phyloP scores from a whole-genome alignment of 2,797 vertebrate genomes.

The Kryptopterus vitreolus region DNA sequence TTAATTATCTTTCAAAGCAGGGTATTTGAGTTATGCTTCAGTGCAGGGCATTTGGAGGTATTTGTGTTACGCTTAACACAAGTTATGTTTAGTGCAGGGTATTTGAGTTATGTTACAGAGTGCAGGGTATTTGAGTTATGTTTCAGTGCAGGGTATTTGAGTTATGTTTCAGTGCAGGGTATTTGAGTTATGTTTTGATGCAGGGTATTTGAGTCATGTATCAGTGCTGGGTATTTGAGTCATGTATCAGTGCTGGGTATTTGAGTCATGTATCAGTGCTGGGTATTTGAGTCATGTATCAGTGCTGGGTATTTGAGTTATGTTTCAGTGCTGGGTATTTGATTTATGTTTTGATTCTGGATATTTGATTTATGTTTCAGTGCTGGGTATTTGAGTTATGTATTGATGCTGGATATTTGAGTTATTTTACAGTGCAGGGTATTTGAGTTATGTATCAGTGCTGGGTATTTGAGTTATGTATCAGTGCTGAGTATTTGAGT shows the following conservation, averaged over 20 bases:
- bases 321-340: not conserved
- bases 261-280: not conserved
- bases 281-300: not conserved
- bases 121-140: not conserved
- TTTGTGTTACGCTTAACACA: not conserved
- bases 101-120: not conserved
- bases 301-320: not conserved
- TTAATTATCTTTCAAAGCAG: accelerated
- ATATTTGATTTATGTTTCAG: not conserved
- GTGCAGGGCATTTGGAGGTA: not conserved
- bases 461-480: not conserved
- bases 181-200: not conserved
- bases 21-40: not conserved
- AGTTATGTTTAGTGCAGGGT: not conserved
- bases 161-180: not conserved
- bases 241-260: accelerated
- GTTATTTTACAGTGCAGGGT: not conserved
- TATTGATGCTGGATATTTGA: not conserved
- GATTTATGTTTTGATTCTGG: too few species aligned
- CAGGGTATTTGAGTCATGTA: not conserved
- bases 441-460: not conserved
- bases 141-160: not conserved
- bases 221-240: not conserved
- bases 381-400: not conserved
- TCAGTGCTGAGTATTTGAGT: not conserved